Base-by-base conservation (phyloP, 2,888 invertebrate species). In the Mesoligia furuncula region DNA sequence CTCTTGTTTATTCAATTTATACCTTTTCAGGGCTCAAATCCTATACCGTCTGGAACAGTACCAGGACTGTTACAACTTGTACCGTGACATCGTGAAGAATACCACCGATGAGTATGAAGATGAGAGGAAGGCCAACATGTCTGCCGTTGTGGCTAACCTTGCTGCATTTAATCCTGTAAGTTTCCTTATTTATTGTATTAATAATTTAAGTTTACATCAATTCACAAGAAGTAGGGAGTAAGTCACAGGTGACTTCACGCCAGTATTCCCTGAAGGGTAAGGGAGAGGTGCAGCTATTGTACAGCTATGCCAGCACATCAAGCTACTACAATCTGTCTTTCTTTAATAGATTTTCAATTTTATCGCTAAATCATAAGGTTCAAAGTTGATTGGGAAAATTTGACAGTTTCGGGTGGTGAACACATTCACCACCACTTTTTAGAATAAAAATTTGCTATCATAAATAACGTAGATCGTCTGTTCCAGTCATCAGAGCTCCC, bases 41-140 rank as follows among this genome's bases (percentile, higher is more conserved):
- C 95, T 98, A 42, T 99, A 99, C 93, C 97, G 99, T 31, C 93
- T 99, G 73, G 99, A 99, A 93, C 97, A 97, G 85, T 99, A 98
- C 93, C 98, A 98, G 80, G 98, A 99, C 81, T 98, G 99, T 91
- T 98, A 98, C 91, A 97, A 98, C 68, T 96, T 98, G 0, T 99
- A 99, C 93, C 97, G 98, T 85, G 98, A 99, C 85, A 98, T 99
- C 8, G 98, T 99, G n/a, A 99, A 99, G 94, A 99, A 99, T 90
- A 98, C 98, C 67, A 97, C 98, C 75, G 99, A 99, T 96, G 99
- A 99, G 74, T 99, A 99, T 97, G 99, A 99, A 93, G 98, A 99
- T 92, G 99, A 99, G 95, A 97, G 99, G 81, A 98, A 98, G 92
- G 98, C 99, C 0, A 99, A 99, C 96, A 97, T 99, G 93, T 98